Evolutionary conservation across 2,888 invertebrate genomes (phyloP), one percentile per base, ranked within the genome.

Genomic region (Mythimna impura): DNA sequence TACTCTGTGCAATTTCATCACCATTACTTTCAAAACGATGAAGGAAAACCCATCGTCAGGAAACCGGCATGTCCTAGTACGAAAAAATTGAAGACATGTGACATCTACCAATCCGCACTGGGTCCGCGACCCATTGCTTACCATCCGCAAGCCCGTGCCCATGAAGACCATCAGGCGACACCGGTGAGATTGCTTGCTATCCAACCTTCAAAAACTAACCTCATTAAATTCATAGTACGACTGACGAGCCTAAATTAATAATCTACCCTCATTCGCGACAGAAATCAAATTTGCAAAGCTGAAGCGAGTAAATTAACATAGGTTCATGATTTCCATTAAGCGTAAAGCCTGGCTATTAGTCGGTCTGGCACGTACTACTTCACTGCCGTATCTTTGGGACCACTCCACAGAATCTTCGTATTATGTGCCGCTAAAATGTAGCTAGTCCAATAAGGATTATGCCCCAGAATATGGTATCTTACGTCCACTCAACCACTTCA

Each of bases 301-400:
- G 47, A 50, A 62, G 40, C 36, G 60, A 54, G 50, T 70, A 50
- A 62, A 71, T 73, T 76, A 73, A 71, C 80, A 55, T 67, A 57
- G 55, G 52, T 71, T 77, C 63, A 66, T 67, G 57, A 83, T 81
- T 81, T 71, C 58, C 69, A 81, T 78, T 68, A 73, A 58, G 43
- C 43, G 64, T 63, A 71, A 71, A 83, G 76, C 71, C 58, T 40
- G 50, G 76, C 64, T 57, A 76, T 68, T 82, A 80, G 66, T 30
- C 47, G 52, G 71, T 65, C 54, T 63, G 66, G 65, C 82, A 78
- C 83, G 81, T 66, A 20, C 67, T 40, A 54, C 62, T 69, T 76
- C 62, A 60, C 47, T 52, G 58, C 14, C 52, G 22, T 61, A 69
- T 76, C 54, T 66, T n/a, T 36, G 25, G 14, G 50, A 12, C 47